These are phyloP conservation scores for Etheostoma perlongum DNA, from an alignment of 2,797 vertebrate genomes.

Conservation along the genomic window DNA sequence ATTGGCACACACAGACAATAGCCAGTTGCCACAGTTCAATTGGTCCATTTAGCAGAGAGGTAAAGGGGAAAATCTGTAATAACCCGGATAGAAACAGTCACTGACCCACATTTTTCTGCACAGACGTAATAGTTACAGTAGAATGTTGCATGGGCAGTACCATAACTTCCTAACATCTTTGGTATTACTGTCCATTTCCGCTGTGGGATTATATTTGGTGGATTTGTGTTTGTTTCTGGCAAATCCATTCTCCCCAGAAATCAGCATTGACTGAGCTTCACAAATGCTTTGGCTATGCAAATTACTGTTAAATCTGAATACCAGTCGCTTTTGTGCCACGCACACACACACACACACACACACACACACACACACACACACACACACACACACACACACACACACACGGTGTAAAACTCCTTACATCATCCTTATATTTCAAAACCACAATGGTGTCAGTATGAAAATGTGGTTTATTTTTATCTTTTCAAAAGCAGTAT, in stretches of 20 bases:
- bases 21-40: conserved; percentile 5
- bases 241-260: conserved; percentile 7
- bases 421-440: no score
- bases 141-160: neutral
- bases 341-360: no score
- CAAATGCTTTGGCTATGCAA: neutral
- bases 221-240: conserved; percentile 12
- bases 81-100: conserved; percentile 16
- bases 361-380: no score
- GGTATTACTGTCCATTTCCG: conserved; percentile 9
- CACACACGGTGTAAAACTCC: no score
- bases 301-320: neutral
- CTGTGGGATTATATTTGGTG: conserved; percentile 20
- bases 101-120: conserved; percentile 33
- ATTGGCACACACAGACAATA: conserved; percentile 1
- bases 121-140: conserved; percentile 11
- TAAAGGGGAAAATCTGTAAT: conserved; percentile 28
- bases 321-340: neutral
- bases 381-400: no score
- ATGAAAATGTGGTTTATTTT: neutral
- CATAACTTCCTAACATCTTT: conserved; percentile 21
- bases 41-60: conserved; percentile 20
- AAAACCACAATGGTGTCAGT: neutral
- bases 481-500: no score
- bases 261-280: neutral